Conservation (phyloP, 2,797 vertebrate genomes). For the Semaprochilodus insignis region DNA sequence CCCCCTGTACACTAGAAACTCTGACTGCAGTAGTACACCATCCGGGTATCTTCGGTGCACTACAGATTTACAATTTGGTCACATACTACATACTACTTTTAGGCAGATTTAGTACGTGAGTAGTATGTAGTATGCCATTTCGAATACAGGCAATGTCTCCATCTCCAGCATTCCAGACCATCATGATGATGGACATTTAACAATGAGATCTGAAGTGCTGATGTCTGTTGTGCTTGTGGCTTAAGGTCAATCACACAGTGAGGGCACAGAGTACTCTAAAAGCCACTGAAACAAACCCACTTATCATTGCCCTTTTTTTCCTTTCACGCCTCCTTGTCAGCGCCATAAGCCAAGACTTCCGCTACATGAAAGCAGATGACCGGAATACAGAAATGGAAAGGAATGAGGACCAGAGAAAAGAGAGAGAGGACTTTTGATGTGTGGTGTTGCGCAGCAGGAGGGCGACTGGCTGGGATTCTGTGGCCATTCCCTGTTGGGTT, state of each 20-base stretch:
- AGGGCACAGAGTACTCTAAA: neutral
- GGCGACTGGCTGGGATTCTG: slow-evolving; percentile 28
- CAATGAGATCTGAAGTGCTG: too few relatives aligned
- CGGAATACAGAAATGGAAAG: slow-evolving; percentile 66
- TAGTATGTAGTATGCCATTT: too few relatives aligned
- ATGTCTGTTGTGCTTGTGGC: too few relatives aligned
- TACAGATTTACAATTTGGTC: too few relatives aligned
- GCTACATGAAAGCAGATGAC: slow-evolving; percentile 72
- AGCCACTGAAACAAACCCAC: slow-evolving; percentile 1
- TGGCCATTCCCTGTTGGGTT: slow-evolving; percentile 28
- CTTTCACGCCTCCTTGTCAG: slow-evolving; percentile 45
- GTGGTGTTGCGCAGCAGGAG: slow-evolving; percentile 40
- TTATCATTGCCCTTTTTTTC: slow-evolving; percentile 6
- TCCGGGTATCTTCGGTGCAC: too few relatives aligned
- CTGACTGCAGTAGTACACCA: too few relatives aligned
- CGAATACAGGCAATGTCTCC: too few relatives aligned
- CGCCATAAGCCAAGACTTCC: slow-evolving; percentile 74
- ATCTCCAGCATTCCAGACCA: too few relatives aligned
- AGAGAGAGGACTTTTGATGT: slow-evolving; percentile 43
- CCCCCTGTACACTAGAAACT: too few relatives aligned
- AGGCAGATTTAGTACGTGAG: too few relatives aligned
- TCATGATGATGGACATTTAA: too few relatives aligned
- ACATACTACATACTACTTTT: too few relatives aligned
- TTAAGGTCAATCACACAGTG: neutral
- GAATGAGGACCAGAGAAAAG: slow-evolving; percentile 8